Evolutionary conservation across 2,797 vertebrate genomes (phyloP).

Genomic region (Galaxias olidus): DNA sequence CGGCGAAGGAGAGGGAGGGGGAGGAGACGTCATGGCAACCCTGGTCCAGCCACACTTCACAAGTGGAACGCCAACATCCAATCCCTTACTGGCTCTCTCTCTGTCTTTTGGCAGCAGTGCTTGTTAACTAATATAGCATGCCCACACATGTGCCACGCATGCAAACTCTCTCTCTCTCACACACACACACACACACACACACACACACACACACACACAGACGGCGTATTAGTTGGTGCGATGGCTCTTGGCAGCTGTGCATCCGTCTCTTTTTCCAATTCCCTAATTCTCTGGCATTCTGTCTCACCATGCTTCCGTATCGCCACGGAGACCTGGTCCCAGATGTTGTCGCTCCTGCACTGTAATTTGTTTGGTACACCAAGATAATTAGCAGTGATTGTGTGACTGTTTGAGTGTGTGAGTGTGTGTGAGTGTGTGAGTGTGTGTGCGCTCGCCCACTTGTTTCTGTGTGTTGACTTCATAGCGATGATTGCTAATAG

Average conservation of each 20-base stretch:
- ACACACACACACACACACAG: no score
- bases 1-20: neutral
- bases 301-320: slow-evolving; percentile 46
- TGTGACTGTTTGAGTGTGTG: slow-evolving; percentile 9
- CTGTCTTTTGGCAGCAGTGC: no score
- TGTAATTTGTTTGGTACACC: slow-evolving; percentile 62
- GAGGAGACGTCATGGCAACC: neutral
- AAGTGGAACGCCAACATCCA: no score
- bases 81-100: no score
- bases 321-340: slow-evolving; percentile 43
- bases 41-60: no score
- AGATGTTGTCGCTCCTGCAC: slow-evolving; percentile 63
- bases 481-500: no score
- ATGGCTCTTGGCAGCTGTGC: slow-evolving; percentile 47
- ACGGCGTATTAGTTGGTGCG: neutral
- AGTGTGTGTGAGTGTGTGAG: slow-evolving; percentile 27
- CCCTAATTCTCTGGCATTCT: slow-evolving; percentile 49
- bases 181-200: no score
- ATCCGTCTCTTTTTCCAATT: slow-evolving; percentile 3
- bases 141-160: no score
- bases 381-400: slow-evolving; percentile 65
- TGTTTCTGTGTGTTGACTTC: no score
- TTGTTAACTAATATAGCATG: no score
- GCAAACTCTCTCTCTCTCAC: no score
- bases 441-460: no score